Conservation (phyloP, 2,113 vertebrate species). For the Solea solea region DNA sequence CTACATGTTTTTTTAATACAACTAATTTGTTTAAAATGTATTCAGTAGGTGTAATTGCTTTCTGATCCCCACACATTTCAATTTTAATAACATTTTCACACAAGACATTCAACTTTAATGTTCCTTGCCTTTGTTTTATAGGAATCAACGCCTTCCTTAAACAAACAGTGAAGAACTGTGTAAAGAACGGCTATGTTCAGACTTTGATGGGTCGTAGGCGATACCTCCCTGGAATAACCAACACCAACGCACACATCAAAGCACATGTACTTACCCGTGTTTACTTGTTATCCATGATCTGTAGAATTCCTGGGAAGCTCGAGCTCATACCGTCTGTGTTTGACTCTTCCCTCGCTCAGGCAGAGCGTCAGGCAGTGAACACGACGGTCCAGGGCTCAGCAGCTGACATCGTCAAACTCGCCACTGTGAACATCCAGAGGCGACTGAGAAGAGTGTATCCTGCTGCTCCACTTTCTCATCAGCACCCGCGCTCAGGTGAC, state of each 20-base stretch:
- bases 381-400: constrained; percentile 96
- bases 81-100: neutral
- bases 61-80: neutral
- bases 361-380: constrained; percentile 96
- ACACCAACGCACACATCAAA: constrained; percentile 86
- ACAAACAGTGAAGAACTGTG: constrained; percentile 90
- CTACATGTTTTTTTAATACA: neutral
- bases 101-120: neutral
- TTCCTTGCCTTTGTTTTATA: constrained; percentile 64
- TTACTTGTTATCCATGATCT: neutral
- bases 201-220: constrained; percentile 92
- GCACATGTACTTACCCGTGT: constrained; percentile 83
- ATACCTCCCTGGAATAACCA: constrained; percentile 92
- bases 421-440: constrained; percentile 93
- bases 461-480: constrained; percentile 82
- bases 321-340: neutral
- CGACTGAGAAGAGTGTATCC: constrained; percentile 81
- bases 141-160: constrained; percentile 90
- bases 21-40: neutral
- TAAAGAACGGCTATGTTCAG: constrained; percentile 90
- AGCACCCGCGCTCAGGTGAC: constrained; percentile 77
- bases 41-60: neutral
- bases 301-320: too few relatives aligned
- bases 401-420: constrained; percentile 94
- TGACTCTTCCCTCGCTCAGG: constrained; percentile 74